Evolutionary conservation across 2,797 vertebrate genomes (phyloP).

Genomic region (Phalloptychus januarius): DNA sequence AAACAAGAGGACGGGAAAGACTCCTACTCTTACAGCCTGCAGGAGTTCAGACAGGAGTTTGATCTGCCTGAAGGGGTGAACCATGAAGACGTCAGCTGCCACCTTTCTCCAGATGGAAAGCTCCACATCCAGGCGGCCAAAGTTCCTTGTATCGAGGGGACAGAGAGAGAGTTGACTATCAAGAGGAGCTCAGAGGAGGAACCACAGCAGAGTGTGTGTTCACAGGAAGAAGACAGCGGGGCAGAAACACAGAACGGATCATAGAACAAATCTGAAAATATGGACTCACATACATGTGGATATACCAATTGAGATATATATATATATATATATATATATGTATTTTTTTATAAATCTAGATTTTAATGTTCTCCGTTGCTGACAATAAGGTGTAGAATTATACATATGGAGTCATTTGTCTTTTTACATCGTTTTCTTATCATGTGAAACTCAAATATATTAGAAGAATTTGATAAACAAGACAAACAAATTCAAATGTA

Average conservation of each 20-base stretch:
- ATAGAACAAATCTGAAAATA: background rate
- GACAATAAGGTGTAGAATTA: accelerated
- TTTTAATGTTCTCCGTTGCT: too few species aligned
- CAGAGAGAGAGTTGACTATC: constrained; percentile 50
- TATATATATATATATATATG: too few species aligned
- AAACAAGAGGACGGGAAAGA: constrained; percentile 75
- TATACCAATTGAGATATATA: background rate
- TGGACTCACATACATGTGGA: background rate
- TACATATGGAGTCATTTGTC: background rate
- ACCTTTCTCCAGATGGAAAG: constrained; percentile 78
- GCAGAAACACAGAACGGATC: background rate
- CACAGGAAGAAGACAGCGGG: constrained; percentile 8
- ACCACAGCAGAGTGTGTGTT: constrained; percentile 30
- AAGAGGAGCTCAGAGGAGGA: constrained; percentile 38
- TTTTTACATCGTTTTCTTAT: background rate
- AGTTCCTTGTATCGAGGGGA: constrained; percentile 30
- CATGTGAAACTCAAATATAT: background rate
- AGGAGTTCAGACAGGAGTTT: constrained; percentile 84
- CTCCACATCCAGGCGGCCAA: constrained; percentile 77
- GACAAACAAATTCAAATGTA: background rate
- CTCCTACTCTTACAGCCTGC: constrained; percentile 81
- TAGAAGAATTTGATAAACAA: background rate
- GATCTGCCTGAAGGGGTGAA: constrained; percentile 82
- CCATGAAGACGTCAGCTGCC: constrained; percentile 78
- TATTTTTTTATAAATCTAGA: background rate